Conservation (phyloP, 2,113 vertebrate species). For the Alethe castanea region DNA sequence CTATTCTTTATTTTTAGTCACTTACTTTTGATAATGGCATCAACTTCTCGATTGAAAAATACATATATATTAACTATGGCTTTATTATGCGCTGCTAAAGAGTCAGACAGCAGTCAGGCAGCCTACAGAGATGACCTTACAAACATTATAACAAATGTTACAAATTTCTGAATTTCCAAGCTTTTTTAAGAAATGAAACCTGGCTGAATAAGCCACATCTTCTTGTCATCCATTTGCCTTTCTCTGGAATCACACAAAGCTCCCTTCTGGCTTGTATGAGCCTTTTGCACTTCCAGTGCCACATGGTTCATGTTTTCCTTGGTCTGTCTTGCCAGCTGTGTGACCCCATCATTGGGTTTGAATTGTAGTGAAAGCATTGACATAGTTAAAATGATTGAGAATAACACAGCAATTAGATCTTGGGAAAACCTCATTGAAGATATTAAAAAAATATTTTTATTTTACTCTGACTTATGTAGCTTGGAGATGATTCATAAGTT, state of each 20-base stretch:
- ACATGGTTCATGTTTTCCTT: neutral
- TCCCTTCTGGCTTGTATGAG: neutral
- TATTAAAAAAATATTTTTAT: neutral
- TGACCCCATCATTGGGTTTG: neutral
- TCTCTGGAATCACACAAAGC: neutral
- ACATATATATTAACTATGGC: neutral
- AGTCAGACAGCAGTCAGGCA: neutral
- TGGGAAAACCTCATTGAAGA: neutral
- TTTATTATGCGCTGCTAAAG: neutral
- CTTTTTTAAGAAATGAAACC: neutral
- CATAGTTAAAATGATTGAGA: neutral
- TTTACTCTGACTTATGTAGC: neutral
- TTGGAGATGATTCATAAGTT: neutral
- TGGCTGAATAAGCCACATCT: neutral
- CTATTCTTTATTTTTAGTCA: neutral
- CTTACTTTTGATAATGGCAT: neutral
- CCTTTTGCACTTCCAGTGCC: neutral
- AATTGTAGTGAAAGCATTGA: neutral
- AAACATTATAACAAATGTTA: neutral
- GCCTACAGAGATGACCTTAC: neutral
- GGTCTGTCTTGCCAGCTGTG: neutral
- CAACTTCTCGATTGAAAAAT: neutral
- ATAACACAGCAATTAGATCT: neutral
- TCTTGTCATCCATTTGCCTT: neutral
- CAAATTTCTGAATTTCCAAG: neutral